Evolutionary conservation across 92 coral and sea anemone species (phyloP).

Genomic region (Zoanthus solanderi): DNA sequence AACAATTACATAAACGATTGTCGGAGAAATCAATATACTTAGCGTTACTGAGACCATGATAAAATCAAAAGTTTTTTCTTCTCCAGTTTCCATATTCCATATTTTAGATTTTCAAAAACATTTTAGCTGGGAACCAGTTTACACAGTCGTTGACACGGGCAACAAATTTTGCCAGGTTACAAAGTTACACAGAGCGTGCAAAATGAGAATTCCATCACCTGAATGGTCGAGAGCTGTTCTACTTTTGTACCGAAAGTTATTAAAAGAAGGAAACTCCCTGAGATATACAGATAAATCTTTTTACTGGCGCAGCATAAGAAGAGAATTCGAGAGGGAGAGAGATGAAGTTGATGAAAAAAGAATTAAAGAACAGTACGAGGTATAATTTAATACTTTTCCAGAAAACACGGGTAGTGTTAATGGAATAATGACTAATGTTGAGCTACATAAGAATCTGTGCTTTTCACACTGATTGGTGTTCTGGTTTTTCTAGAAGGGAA

Average conservation of each 20-base stretch:
- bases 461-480: not conserved
- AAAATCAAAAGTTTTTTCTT: not conserved
- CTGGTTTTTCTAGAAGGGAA: conserved; percentile 74
- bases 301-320: conserved; percentile 71
- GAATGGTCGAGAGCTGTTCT: conserved; percentile 79
- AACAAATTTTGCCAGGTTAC: conserved; percentile 35
- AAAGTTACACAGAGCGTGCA: not conserved
- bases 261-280: conserved; percentile 73
- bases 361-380: conserved; percentile 89
- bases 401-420: not conserved
- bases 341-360: conserved; percentile 79
- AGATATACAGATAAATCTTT: conserved; percentile 74
- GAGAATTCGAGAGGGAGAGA: conserved; percentile 83
- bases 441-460: not conserved
- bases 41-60: not conserved
- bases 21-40: not conserved
- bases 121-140: conserved; percentile 28
- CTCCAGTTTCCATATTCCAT: not conserved
- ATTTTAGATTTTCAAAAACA: not conserved
- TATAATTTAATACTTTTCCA: not conserved
- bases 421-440: not conserved
- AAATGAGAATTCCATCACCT: conserved; percentile 76
- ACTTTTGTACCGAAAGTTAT: conserved; percentile 67
- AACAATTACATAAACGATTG: not conserved
- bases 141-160: conserved; percentile 43